Evolutionary conservation across 1,140 invertebrate species (phyloP).

Genomic region (Mactra quadrangularis): DNA sequence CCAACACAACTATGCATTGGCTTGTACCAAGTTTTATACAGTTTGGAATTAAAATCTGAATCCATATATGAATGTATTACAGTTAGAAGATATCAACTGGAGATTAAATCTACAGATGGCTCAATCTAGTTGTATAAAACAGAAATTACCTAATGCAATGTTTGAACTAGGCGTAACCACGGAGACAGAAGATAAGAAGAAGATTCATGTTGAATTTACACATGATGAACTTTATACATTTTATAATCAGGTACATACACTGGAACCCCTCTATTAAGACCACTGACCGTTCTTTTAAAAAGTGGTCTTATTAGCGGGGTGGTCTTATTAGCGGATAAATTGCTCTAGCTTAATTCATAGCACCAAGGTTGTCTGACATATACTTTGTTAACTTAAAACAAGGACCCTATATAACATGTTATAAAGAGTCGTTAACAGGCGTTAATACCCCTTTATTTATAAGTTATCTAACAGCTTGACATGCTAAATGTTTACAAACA

Average conservation of each 20-base stretch:
- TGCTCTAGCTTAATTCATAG: not conserved
- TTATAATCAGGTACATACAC: constrained; percentile 76
- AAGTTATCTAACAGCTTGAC: no score
- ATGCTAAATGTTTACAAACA: no score
- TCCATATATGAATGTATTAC: constrained; percentile 41
- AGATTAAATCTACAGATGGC: constrained; percentile 81
- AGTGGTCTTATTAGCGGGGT: no score
- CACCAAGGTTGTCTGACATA: no score
- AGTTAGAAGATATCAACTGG: constrained; percentile 81
- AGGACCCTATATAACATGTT: no score
- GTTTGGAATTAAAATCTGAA: no score
- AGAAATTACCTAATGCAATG: constrained; percentile 81
- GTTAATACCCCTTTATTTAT: no score
- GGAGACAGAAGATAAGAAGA: constrained; percentile 76
- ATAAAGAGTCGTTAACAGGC: not conserved
- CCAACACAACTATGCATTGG: no score
- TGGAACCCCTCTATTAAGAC: not conserved
- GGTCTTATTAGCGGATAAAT: no score
- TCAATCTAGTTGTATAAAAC: constrained; percentile 75
- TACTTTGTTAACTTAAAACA: no score
- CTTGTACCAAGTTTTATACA: no score
- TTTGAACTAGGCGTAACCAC: constrained; percentile 79
- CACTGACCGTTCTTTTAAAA: no score
- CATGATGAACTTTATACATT: constrained; percentile 80
- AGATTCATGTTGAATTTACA: constrained; percentile 77